Base-by-base conservation (phyloP, 2,797 vertebrate species). In the Neoniphon sammara region DNA sequence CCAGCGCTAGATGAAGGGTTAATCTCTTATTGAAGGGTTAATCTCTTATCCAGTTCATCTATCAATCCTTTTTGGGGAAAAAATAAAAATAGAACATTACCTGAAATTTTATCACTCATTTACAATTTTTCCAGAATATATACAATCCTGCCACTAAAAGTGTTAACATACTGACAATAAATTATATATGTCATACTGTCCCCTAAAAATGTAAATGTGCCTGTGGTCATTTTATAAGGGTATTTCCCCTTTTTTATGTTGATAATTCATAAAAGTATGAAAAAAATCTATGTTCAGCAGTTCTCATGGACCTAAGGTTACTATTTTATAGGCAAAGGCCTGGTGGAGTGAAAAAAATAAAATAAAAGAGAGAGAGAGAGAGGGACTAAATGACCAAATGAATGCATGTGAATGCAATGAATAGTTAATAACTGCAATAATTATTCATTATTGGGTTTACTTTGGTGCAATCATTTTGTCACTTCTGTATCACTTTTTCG, bases 401-500 rank as follows among this genome's bases (percentile, higher is more conserved):
- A 27, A 27, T 27, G 25, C 25, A 27, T 3, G 11, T 9, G 30
- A n/a, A n/a, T n/a, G n/a, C n/a, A n/a, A n/a, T n/a, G n/a, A n/a
- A 62, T 1, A 47, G 10, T 68, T 21, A 85, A 77, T 34, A n/a
- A 63, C 66, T 4, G 6, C 23, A 57, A 12, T 54, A 0, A 57
- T 75, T 53, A 34, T 55, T 61, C 62, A 59, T 81, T 36, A 63
- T 23, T 52, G 5, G 21, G 65, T 69, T 75, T 63, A 82, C 61
- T 72, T 57, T 55, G 12, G 36, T 12, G 5, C 39, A 66, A 72
- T 73, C 50, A 54, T 77, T 67, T 57, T 62, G 50, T 49, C 31
- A 52, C 47, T 52, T 30, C 20, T 65, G 62, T 47, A n/a, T 75
- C 60, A 81, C 42, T 39, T 79, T 76, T 77, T 85, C 54, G 66